Conservation (phyloP, 2,113 vertebrate genomes). For the Cinclus mexicanus region DNA sequence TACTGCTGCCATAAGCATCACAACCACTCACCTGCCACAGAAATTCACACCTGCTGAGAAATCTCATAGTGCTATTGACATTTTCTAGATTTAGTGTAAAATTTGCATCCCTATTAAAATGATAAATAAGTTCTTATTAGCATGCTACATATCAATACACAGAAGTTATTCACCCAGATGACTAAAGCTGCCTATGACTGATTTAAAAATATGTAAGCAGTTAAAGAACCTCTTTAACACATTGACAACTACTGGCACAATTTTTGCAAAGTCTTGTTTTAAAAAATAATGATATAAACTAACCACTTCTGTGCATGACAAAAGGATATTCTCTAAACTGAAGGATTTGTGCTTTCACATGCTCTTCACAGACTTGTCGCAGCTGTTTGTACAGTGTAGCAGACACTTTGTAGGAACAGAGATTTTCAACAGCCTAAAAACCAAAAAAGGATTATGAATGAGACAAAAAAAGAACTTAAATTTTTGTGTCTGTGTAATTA, state of each 20-base stretch:
- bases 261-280: neutral
- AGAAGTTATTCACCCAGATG: neutral
- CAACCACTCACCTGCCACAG: neutral
- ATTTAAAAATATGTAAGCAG: neutral
- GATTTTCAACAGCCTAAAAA: slow-evolving; percentile 82
- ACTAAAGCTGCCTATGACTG: neutral
- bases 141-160: neutral
- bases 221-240: neutral
- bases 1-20: neutral
- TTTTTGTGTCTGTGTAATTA: neutral
- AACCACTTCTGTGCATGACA: neutral
- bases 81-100: neutral
- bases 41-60: neutral
- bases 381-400: slow-evolving; percentile 81
- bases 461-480: neutral
- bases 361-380: slow-evolving; percentile 82
- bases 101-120: neutral
- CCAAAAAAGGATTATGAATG: neutral
- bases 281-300: neutral
- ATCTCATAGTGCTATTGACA: neutral
- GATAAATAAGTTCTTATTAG: neutral
- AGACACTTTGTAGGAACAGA: slow-evolving; percentile 83
- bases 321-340: slow-evolving; percentile 86
- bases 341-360: slow-evolving; percentile 79
- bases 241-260: neutral